Conservation (phyloP, 2,888 invertebrate species). For the Cancer borealis region DNA sequence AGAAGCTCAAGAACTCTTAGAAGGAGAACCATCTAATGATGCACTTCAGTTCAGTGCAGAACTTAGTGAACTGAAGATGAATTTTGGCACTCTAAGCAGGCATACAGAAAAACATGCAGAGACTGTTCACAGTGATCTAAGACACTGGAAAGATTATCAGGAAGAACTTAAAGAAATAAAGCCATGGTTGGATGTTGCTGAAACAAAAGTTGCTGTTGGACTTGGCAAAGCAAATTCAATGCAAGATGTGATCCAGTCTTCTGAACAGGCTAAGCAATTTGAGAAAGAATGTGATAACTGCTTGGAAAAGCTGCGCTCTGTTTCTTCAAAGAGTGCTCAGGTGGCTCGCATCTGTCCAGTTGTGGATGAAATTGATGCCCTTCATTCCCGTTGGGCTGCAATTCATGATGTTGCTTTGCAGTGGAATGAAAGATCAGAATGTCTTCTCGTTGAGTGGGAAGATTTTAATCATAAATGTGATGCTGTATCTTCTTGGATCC, state of each 20-base stretch:
- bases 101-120: slow-evolving; percentile 86
- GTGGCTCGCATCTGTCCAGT: slow-evolving; percentile 88
- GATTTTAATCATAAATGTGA: slow-evolving; percentile 89
- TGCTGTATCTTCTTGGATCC: slow-evolving; percentile 88
- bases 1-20: slow-evolving; percentile 73
- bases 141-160: slow-evolving; percentile 92
- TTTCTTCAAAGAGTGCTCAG: slow-evolving; percentile 88
- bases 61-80: slow-evolving; percentile 87
- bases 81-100: slow-evolving; percentile 88
- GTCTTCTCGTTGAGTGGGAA: slow-evolving; percentile 89
- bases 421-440: slow-evolving; percentile 88
- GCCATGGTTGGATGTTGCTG: slow-evolving; percentile 93
- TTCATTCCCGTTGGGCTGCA: slow-evolving; percentile 90
- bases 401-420: slow-evolving; percentile 86
- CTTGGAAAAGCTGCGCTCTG: slow-evolving; percentile 87
- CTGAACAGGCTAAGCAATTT: slow-evolving; percentile 84
- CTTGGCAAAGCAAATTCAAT: slow-evolving; percentile 88
- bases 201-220: slow-evolving; percentile 87
- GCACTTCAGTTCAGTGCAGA: slow-evolving; percentile 88
- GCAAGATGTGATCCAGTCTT: slow-evolving; percentile 85
- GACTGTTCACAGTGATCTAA: slow-evolving; percentile 88
- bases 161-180: slow-evolving; percentile 84
- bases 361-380: slow-evolving; percentile 90
- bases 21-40: slow-evolving; percentile 81
- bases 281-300: slow-evolving; percentile 89